Evolutionary conservation across 2,797 vertebrate species (phyloP).

Genomic region (Dendrocincla fuliginosa): DNA sequence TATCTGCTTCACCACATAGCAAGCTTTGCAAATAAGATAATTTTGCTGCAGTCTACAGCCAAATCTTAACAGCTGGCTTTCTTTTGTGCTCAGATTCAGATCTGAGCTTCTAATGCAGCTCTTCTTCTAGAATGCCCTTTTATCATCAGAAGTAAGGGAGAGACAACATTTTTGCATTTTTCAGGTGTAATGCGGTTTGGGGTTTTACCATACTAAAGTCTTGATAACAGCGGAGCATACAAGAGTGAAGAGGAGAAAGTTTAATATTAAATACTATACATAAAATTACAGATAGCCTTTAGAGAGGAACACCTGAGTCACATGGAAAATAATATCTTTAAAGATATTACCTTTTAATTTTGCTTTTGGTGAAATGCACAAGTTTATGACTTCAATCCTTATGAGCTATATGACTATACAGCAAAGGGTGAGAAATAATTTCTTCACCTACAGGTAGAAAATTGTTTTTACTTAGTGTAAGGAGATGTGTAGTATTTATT

Average conservation of each 20-base stretch:
- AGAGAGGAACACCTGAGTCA: slow-evolving; percentile 1
- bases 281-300: slow-evolving; percentile 16
- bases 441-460: slow-evolving; percentile 35
- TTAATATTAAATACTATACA: slow-evolving; percentile 20
- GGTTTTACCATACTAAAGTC: slow-evolving; percentile 27
- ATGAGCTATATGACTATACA: not conserved
- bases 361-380: slow-evolving; percentile 3
- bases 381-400: slow-evolving; percentile 7
- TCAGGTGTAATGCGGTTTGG: slow-evolving; percentile 24
- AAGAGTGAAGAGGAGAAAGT: slow-evolving; percentile 17
- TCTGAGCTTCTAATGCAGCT: slow-evolving; percentile 47
- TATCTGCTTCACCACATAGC: slow-evolving; percentile 47
- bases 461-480: slow-evolving; percentile 58
- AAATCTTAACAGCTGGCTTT: slow-evolving; percentile 70
- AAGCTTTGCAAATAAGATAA: slow-evolving; percentile 70
- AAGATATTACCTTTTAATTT: slow-evolving; percentile 31
- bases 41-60: slow-evolving; percentile 48
- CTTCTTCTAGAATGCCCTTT: slow-evolving; percentile 57
- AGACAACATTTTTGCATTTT: slow-evolving; percentile 41
- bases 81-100: slow-evolving; percentile 51
- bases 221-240: slow-evolving; percentile 26
- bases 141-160: slow-evolving; percentile 37
- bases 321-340: slow-evolving; percentile 34
- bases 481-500: slow-evolving; percentile 43
- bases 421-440: slow-evolving; percentile 25